These are phyloP conservation scores for Arenaria interpres DNA, from an alignment of 2,113 vertebrate genomes.

Conservation along the genomic window DNA sequence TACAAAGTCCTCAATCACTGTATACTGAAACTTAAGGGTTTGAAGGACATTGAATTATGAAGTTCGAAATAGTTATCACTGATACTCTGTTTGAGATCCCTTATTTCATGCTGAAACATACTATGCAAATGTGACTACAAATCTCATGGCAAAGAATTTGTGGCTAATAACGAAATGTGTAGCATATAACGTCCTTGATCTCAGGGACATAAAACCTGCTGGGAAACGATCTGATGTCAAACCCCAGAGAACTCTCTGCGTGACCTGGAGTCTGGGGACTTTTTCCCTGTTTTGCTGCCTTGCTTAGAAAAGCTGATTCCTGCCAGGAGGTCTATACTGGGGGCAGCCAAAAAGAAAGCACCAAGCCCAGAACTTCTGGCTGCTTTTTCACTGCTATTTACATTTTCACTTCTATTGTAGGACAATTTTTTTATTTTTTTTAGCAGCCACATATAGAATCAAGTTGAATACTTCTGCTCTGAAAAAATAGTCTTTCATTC, in stretches of 20 bases:
- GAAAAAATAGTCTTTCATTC: background rate
- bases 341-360: background rate
- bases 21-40: background rate
- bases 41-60: background rate
- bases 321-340: rapidly evolving
- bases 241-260: background rate
- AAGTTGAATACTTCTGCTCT: background rate
- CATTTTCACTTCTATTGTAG: background rate
- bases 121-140: background rate
- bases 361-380: background rate
- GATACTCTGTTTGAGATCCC: background rate
- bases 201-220: background rate
- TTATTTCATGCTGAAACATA: background rate
- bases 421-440: background rate
- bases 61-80: background rate
- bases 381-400: background rate
- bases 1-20: background rate
- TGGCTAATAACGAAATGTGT: background rate
- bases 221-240: background rate
- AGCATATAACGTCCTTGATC: background rate
- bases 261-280: background rate
- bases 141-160: background rate
- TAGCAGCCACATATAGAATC: background rate
- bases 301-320: background rate
- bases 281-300: background rate